A percentile compares a stretch with the other conserved stretches of the same genome.
phyloP scores from a whole-genome alignment of 1,140 invertebrate genomes.

The Scaptomyza hsui region DNA sequence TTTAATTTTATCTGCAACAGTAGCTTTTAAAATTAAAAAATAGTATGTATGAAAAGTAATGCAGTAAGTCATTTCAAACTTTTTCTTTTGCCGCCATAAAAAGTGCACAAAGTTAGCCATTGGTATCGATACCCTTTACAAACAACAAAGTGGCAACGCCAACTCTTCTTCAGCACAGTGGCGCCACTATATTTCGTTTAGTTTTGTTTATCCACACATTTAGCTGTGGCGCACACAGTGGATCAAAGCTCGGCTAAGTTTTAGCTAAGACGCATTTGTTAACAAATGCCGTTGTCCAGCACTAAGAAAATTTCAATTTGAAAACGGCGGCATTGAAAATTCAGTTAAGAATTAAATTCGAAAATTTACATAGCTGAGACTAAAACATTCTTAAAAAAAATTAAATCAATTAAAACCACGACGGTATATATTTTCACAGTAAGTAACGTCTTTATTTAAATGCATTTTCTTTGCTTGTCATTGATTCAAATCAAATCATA shows the following conservation, averaged over 20 bases:
- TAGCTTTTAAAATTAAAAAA: too few species aligned
- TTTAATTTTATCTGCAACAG: too few species aligned
- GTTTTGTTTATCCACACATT: too few species aligned
- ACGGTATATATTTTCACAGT: slow-evolving; percentile 25
- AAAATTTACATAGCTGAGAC: too few species aligned
- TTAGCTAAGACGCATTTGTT: background rate
- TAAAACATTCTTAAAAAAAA: background rate
- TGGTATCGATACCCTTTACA: background rate
- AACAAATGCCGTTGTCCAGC: too few species aligned
- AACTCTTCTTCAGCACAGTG: background rate
- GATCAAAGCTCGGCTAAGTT: background rate
- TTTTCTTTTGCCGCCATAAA: background rate
- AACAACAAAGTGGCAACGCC: background rate
- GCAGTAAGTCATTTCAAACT: background rate
- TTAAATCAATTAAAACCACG: background rate
- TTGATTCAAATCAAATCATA: slow-evolving; percentile 38
- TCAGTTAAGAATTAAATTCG: background rate
- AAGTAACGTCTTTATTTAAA: slow-evolving; percentile 53
- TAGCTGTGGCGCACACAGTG: background rate
- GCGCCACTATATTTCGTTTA: slow-evolving; percentile 2
- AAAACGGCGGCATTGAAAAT: background rate
- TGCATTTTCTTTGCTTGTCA: slow-evolving; percentile 30
- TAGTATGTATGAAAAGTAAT: too few species aligned
- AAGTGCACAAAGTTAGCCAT: background rate
- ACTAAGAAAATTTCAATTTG: background rate